Conservation (phyloP, 2,113 vertebrate species). For the Cebus imitator region DNA sequence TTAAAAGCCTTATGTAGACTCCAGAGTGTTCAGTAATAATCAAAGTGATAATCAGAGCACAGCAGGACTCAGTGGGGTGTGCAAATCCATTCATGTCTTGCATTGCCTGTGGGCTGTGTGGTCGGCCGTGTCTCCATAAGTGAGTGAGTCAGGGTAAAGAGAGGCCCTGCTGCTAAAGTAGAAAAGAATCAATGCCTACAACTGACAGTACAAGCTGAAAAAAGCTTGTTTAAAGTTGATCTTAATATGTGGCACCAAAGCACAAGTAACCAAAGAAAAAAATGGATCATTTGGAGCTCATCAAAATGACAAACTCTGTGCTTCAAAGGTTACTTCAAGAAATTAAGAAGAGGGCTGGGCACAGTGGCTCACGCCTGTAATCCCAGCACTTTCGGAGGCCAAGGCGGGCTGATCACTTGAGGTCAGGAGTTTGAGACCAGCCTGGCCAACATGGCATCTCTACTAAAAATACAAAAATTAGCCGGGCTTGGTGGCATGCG, state of each 20-base stretch:
- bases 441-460: too few relatives aligned
- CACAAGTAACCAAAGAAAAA: neutral
- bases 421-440: too few relatives aligned
- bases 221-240: neutral
- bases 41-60: slow-evolving; percentile 11
- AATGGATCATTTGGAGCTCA: neutral
- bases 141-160: neutral
- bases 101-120: neutral
- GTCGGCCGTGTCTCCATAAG: neutral
- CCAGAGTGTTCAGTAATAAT: neutral
- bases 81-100: neutral
- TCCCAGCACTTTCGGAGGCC: too few relatives aligned
- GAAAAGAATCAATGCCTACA: neutral
- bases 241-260: neutral
- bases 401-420: too few relatives aligned
- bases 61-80: neutral
- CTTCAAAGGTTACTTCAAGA: neutral
- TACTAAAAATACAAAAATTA: too few relatives aligned
- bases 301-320: neutral
- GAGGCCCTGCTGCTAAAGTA: neutral
- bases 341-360: neutral
- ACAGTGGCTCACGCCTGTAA: too few relatives aligned
- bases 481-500: too few relatives aligned
- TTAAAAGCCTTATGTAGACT: slow-evolving; percentile 31
- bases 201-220: neutral